Conservation (phyloP, 2,113 vertebrate species). For the Otis tarda region DNA sequence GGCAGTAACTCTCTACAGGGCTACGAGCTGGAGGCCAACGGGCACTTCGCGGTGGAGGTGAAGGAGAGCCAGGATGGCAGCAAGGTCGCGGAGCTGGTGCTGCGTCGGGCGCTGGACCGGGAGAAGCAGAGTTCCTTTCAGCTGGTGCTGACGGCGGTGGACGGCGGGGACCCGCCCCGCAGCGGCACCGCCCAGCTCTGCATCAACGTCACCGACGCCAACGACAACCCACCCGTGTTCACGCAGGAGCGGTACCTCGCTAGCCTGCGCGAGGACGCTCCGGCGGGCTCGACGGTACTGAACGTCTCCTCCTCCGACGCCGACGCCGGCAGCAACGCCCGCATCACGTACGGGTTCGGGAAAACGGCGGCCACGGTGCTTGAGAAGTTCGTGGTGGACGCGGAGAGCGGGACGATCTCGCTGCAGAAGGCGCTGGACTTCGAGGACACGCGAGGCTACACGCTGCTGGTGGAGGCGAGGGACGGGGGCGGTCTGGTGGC, state of each 20-base stretch:
- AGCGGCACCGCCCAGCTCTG: slow-evolving; percentile 52
- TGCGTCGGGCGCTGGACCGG: slow-evolving; percentile 29
- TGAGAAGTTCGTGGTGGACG: too few relatives aligned
- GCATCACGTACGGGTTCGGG: slow-evolving; percentile 51
- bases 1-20: slow-evolving; percentile 70
- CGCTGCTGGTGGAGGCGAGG: slow-evolving; percentile 40
- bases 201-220: slow-evolving; percentile 74
- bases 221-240: slow-evolving; percentile 77
- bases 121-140: slow-evolving; percentile 16
- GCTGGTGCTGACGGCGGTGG: slow-evolving; percentile 51
- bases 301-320: slow-evolving; percentile 63
- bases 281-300: slow-evolving; percentile 16
- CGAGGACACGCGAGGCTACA: too few relatives aligned
- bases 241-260: slow-evolving; percentile 63
- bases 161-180: slow-evolving; percentile 47
- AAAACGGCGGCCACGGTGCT: background rate
- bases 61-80: slow-evolving; percentile 52
- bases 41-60: slow-evolving; percentile 60
- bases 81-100: slow-evolving; percentile 66
- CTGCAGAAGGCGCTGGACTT: too few relatives aligned
- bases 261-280: slow-evolving; percentile 64
- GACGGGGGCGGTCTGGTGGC: slow-evolving; percentile 30
- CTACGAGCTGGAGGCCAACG: slow-evolving; percentile 58
- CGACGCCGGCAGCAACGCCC: slow-evolving; percentile 56
- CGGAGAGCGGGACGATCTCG: too few relatives aligned